Evolutionary conservation across 1,140 invertebrate genomes (phyloP).

Genomic region (Vollenhovia emeryi): DNA sequence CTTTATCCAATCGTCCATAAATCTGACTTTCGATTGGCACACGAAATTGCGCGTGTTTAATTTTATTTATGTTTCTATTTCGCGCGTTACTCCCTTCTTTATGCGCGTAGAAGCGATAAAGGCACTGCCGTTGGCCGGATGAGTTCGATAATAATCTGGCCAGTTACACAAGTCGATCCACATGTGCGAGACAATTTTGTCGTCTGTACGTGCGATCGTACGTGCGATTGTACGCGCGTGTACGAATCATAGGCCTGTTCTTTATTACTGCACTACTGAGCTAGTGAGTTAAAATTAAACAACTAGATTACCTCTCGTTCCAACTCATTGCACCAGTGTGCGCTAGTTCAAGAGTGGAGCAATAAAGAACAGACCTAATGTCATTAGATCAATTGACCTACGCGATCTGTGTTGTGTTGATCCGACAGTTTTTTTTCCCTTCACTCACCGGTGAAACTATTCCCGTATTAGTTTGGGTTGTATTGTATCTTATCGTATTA

Average conservation of each 20-base stretch:
- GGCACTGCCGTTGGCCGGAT: neutral
- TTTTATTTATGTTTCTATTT: neutral
- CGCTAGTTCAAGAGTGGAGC: too few species aligned
- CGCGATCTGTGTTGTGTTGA: neutral
- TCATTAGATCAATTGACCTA: neutral
- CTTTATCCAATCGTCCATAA: neutral
- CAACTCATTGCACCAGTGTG: too few species aligned
- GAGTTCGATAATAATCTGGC: neutral
- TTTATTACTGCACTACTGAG: too few species aligned
- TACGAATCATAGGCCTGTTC: too few species aligned
- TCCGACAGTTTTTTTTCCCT: neutral
- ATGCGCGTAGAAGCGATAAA: neutral
- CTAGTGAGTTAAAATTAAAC: too few species aligned
- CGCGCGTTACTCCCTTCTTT: neutral
- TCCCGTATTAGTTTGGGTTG: neutral
- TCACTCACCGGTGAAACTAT: neutral
- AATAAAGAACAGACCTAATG: too few species aligned
- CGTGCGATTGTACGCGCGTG: neutral
- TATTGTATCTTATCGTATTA: neutral
- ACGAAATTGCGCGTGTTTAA: too few species aligned
- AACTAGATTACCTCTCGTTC: too few species aligned
- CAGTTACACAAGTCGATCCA: neutral
- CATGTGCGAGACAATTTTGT: neutral
- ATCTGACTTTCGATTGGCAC: neutral
- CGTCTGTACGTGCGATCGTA: too few species aligned